Conservation (phyloP, 2,797 vertebrate genomes). For the Acrossocheilus wenchowensis region DNA sequence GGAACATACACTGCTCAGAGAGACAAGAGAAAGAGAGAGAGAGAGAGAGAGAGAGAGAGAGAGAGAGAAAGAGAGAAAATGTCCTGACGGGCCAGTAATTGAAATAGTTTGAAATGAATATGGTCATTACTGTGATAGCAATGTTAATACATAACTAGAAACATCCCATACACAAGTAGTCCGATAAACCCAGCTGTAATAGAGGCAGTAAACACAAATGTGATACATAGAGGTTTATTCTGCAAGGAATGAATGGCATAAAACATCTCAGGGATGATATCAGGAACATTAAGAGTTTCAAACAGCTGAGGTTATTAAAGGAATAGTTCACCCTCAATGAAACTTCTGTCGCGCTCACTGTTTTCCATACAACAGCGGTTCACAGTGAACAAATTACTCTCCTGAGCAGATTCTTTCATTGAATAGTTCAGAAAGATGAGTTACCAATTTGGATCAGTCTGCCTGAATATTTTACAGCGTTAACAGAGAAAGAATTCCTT, state of each 20-base stretch:
- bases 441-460: not conserved
- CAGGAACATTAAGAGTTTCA: not conserved
- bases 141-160: slow-evolving; percentile 32
- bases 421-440: not conserved
- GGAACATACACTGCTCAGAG: not conserved
- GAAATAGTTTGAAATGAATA: slow-evolving; percentile 71
- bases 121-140: slow-evolving; percentile 70
- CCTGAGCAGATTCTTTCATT: not conserved
- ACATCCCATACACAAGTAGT: not conserved
- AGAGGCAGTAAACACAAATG: slow-evolving; percentile 16
- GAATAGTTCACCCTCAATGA: not conserved
- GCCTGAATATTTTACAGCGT: not conserved
- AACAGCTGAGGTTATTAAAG: slow-evolving; percentile 28
- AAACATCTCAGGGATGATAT: slow-evolving; percentile 4
- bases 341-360: not conserved
- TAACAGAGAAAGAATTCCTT: not conserved
- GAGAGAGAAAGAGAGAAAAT: slow-evolving; percentile 3
- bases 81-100: slow-evolving; percentile 46
- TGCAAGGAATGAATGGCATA: not conserved
- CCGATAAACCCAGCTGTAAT: slow-evolving; percentile 21
- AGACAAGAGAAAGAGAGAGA: not conserved
- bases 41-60: not conserved
- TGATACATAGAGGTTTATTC: slow-evolving; percentile 25
- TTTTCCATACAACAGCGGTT: not conserved
- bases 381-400: not conserved